Conservation (phyloP, 92 coral and sea anemone species). For the Hydrozoanthus gracilis region DNA sequence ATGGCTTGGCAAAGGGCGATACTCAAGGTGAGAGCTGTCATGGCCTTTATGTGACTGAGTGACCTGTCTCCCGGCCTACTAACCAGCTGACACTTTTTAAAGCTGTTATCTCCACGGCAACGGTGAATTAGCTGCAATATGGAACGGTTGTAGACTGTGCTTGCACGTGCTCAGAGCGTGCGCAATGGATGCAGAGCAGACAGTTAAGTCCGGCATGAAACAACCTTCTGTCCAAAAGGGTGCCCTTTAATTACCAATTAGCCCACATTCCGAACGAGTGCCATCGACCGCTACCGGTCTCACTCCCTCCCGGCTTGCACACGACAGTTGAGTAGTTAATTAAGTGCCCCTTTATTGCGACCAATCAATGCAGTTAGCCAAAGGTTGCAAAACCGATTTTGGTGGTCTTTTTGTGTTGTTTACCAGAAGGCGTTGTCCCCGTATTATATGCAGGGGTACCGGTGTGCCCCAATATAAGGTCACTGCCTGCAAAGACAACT, state of each 20-base stretch:
- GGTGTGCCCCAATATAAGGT: no score
- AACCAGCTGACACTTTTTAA: no score
- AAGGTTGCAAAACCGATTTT: neutral
- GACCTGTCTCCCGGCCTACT: no score
- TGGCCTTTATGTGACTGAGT: no score
- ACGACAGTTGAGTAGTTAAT: neutral
- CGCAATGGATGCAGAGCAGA: slow-evolving; percentile 10
- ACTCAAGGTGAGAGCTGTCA: neutral
- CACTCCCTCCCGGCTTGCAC: neutral
- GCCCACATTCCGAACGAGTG: neutral
- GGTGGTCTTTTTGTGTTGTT: neutral
- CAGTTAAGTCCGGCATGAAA: slow-evolving; percentile 11
- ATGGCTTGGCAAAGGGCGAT: no score
- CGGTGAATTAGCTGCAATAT: neutral
- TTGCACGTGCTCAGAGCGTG: slow-evolving; percentile 6
- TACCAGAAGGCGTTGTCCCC: neutral
- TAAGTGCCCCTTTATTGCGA: neutral
- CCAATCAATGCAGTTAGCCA: neutral
- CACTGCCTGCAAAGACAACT: no score
- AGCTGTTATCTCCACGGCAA: neutral
- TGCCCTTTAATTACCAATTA: neutral
- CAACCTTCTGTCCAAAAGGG: neutral
- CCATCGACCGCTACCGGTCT: slow-evolving; percentile 7
- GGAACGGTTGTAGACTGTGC: no score
- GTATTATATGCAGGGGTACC: neutral